Conservation (phyloP, 2,797 vertebrate species). For the Echeneis naucrates region DNA sequence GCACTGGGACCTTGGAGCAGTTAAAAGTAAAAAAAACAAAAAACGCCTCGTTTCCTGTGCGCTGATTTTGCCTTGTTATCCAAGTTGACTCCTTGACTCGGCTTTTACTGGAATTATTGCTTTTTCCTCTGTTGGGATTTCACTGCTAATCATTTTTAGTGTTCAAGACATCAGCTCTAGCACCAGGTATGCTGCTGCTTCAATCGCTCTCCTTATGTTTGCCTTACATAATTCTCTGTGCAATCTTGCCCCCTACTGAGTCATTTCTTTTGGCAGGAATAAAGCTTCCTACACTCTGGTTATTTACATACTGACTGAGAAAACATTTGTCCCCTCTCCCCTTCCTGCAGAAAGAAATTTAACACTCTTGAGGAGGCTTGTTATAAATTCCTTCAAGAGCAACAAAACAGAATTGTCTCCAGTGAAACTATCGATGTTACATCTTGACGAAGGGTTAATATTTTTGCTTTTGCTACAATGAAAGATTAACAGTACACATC, state of each 20-base stretch:
- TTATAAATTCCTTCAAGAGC: constrained; percentile 32
- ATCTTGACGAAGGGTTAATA: constrained; percentile 10
- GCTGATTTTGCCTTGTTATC: constrained; percentile 72
- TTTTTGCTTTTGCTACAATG: constrained; percentile 4
- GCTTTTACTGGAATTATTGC: constrained; percentile 37
- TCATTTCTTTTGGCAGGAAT: constrained; percentile 68
- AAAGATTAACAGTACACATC: constrained; percentile 4
- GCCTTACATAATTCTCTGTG: constrained; percentile 57
- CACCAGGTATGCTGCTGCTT: constrained; percentile 51
- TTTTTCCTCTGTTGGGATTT: constrained; percentile 42
- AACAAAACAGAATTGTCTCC: constrained; percentile 22
- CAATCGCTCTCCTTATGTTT: constrained; percentile 54
- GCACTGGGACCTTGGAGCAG: constrained; percentile 62
- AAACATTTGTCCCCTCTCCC: constrained; percentile 49
- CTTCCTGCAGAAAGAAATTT: constrained; percentile 36
- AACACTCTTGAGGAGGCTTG: constrained; percentile 30
- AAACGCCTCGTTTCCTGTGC: constrained; percentile 61
- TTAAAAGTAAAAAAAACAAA: constrained; percentile 45
- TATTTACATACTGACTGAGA: constrained; percentile 67
- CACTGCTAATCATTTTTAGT: constrained; percentile 50
- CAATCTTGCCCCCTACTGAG: constrained; percentile 67
- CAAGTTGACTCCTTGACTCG: constrained; percentile 35
- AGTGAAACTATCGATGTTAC: neutral
- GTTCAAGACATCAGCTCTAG: constrained; percentile 45
- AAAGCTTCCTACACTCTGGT: constrained; percentile 62